Percentiles rank a stretch among this genome's conserved stretches.
Evolutionary conservation across 2,888 invertebrate species (phyloP).

Genomic region (Cheilosia grossa): DNA sequence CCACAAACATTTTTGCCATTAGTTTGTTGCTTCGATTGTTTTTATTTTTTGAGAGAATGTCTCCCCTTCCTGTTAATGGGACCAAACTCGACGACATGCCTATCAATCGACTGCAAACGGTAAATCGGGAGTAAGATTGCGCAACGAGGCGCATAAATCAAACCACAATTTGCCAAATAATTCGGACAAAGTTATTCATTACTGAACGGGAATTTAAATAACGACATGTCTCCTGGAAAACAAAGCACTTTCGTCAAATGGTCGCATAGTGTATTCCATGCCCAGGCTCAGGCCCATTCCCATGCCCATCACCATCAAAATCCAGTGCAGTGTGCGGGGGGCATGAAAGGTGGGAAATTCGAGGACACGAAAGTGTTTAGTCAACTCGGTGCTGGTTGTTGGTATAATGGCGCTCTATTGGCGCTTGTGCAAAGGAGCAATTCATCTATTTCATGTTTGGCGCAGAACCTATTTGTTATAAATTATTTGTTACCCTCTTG

Average conservation of each 20-base stretch:
- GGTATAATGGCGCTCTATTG: constrained; percentile 9
- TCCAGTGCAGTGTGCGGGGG: background rate
- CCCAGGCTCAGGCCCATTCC: background rate
- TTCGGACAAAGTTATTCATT: constrained; percentile 76
- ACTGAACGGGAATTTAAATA: constrained; percentile 71
- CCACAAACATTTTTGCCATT: constrained; percentile 25
- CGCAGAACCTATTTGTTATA: constrained; percentile 69
- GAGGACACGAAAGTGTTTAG: constrained; percentile 56
- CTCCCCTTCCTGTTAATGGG: constrained; percentile 12
- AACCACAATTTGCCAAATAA: constrained; percentile 76
- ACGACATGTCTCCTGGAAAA: constrained; percentile 67
- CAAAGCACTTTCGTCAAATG: constrained; percentile 69
- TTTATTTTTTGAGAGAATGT: constrained; percentile 21
- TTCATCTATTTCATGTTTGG: constrained; percentile 71
- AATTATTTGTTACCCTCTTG: constrained; percentile 68
- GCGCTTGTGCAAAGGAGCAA: constrained; percentile 58
- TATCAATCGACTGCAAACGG: constrained; percentile 69
- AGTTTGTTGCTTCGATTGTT: background rate
- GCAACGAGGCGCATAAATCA: constrained; percentile 70
- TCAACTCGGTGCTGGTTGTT: background rate
- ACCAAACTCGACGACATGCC: constrained; percentile 19
- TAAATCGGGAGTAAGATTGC: constrained; percentile 46
- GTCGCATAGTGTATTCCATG: constrained; percentile 27
- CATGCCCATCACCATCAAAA: background rate
- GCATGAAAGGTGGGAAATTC: constrained; percentile 11